A percentile compares a stretch with the other conserved stretches of the same genome.
phyloP scores from a whole-genome alignment of 2,797 vertebrate species.

The Vultur gryphus region DNA sequence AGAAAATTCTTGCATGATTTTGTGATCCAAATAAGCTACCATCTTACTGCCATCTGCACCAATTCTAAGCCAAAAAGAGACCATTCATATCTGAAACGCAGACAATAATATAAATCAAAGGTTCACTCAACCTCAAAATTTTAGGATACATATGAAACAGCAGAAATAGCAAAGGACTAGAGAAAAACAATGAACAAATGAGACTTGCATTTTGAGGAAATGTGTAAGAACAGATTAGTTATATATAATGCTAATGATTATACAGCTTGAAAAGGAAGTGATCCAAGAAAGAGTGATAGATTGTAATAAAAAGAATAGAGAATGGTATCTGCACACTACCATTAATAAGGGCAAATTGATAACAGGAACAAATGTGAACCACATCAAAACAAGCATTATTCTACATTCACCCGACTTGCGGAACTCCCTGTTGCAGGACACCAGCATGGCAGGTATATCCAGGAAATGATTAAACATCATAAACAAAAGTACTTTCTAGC shows the following conservation, averaged over 20 bases:
- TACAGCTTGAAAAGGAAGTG: not conserved
- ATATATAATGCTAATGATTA: not conserved
- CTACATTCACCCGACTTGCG: not conserved
- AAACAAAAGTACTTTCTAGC: not conserved
- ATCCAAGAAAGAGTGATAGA: not conserved
- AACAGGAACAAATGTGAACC: not conserved
- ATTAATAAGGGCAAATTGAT: not conserved
- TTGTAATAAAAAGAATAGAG: not conserved
- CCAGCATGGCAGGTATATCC: not conserved
- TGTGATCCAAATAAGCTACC: not conserved
- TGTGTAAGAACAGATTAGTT: not conserved
- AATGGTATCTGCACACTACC: not conserved
- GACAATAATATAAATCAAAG: not conserved
- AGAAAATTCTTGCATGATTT: not conserved
- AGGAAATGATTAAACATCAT: not conserved
- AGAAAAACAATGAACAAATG: not conserved
- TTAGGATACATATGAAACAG: not conserved
- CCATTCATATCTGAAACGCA: not conserved
- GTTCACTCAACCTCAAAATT: not conserved
- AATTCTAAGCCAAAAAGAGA: conserved; percentile 33
- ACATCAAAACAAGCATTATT: not conserved
- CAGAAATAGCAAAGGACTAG: not conserved
- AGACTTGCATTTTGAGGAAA: not conserved
- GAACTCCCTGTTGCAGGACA: not conserved
- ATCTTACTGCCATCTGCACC: conserved; percentile 30